Evolutionary conservation across 2,797 vertebrate species (phyloP).

Genomic region (Gambusia yucatana): DNA sequence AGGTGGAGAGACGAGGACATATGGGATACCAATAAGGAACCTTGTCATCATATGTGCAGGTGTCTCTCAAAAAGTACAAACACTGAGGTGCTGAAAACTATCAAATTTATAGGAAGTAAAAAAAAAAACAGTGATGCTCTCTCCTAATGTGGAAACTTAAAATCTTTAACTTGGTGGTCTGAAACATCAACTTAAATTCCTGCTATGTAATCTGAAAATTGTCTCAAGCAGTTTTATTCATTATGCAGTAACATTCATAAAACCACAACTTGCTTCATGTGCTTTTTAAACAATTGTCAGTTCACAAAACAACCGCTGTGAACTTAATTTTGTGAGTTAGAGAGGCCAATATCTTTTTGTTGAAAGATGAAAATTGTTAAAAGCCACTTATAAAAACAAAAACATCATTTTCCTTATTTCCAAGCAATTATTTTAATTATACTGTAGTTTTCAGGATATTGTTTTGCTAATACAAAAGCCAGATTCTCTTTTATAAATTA

Average conservation of each 20-base stretch:
- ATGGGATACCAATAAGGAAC: slow-evolving; percentile 38
- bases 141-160: slow-evolving; percentile 25
- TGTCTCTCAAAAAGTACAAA: not conserved
- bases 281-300: slow-evolving; percentile 26
- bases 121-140: slow-evolving; percentile 21
- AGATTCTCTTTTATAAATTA: not conserved
- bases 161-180: slow-evolving; percentile 26
- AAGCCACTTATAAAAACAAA: not conserved
- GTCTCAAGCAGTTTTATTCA: slow-evolving; percentile 27
- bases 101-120: not conserved
- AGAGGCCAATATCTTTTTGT: not conserved
- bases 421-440: not conserved
- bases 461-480: not conserved
- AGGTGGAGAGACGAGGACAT: slow-evolving; percentile 62
- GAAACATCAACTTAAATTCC: slow-evolving; percentile 10
- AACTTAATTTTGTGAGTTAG: slow-evolving; percentile 12
- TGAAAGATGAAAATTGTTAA: not conserved
- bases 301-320: not conserved
- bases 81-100: not conserved
- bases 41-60: slow-evolving; percentile 25
- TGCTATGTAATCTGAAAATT: slow-evolving; percentile 28
- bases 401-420: not conserved
- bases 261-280: slow-evolving; percentile 34
- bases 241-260: slow-evolving; percentile 17
- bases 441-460: not conserved